Evolutionary conservation across 2,113 vertebrate species (phyloP), one percentile per base, ranked within the genome.

Genomic region (Vidua macroura): DNA sequence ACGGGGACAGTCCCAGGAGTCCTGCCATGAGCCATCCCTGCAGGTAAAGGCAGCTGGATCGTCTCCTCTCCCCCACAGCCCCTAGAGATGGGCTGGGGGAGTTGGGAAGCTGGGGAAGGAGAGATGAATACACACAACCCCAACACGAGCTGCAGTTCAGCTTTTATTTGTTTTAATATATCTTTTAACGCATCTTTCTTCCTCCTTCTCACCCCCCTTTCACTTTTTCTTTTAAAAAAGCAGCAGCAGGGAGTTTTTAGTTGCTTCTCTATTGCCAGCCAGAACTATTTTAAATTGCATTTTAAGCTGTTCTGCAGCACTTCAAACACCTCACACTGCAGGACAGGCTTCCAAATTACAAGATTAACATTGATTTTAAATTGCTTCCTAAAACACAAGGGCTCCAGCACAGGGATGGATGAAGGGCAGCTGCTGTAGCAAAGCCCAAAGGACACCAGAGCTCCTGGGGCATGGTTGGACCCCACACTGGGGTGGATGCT

Each of bases 331-430:
- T 84, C 92, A n/a, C 14, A 3, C 93, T 72, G 74, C 93, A 79
- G 87, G 70, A 51, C 2, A 90, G 70, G 87, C 82, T 91, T 87
- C 70, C 85, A 91, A 95, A 87, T 64, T 59, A 84, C 84, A 67
- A 93, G 90, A 94, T 89, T 94, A 96, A 91, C 87, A 82, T 91
- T 4, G 63, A 95, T 89, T 93, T 91, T 44, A 94, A 93, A 93
- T 41, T 52, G 22, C 62, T 82, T 93, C 90, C 85, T 64, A 83
- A 95, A 94, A 91, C 81, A 90, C 74, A 35, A 63, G 52, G 21
- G 56, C 83, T 88, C 43, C 83, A 86, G 70, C 4, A 1, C 30
- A 19, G 59, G 79, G 59, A 70, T 86, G 31, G 52, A 80, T 67
- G 48, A 66, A 92, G 80, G 83, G 64, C 81, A 89, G 70, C 2